Evolutionary conservation across 2,113 vertebrate species (phyloP).

Genomic region (Tachycineta bicolor): DNA sequence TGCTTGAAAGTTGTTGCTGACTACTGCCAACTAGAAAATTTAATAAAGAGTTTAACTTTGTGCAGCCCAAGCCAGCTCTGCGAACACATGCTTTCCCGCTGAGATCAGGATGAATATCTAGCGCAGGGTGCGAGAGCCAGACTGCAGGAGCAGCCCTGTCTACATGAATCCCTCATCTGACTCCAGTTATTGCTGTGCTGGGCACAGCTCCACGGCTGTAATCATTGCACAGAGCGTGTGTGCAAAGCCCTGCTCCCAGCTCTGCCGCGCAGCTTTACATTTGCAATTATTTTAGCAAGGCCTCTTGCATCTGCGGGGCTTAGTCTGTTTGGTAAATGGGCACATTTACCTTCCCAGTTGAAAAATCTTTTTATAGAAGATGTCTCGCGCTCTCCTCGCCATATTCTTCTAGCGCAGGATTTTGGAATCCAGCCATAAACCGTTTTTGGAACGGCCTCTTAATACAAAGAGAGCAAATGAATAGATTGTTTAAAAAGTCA

Average conservation of each 20-base stretch:
- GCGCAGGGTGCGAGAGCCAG: conserved; percentile 20
- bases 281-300: neutral
- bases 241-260: conserved; percentile 32
- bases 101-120: conserved; percentile 47
- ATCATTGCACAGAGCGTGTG: neutral
- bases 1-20: conserved; percentile 44
- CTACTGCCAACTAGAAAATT: conserved; percentile 54
- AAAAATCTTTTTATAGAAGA: neutral
- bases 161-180: neutral
- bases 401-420: neutral
- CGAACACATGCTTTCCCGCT: conserved; percentile 59
- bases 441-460: neutral
- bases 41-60: conserved; percentile 57
- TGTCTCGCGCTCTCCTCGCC: neutral
- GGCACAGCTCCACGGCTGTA: conserved; percentile 24
- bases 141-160: neutral
- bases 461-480: neutral
- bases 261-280: neutral
- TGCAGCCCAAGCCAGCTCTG: conserved; percentile 39
- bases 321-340: neutral
- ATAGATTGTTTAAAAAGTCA: neutral
- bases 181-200: neutral
- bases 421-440: neutral
- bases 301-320: neutral
- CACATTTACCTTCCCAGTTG: neutral